Base-by-base conservation (phyloP, 1,140 invertebrate genomes). In the Trichomalopsis sarcophagae region DNA sequence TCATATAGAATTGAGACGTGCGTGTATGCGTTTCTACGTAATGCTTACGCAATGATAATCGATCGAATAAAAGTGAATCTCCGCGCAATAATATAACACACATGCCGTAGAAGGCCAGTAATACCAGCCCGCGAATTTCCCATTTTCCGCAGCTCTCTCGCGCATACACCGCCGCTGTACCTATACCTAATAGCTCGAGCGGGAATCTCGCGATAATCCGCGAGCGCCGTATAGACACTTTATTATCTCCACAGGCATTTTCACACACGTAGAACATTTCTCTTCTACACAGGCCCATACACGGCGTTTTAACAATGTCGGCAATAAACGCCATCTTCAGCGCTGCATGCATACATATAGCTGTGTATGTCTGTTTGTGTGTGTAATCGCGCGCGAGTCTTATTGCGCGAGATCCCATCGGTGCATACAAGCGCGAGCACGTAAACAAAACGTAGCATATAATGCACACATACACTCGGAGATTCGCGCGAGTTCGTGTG, bases 271-370 rank as follows among this genome's bases (percentile, higher is more conserved):
- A 6, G 71, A 75, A 23, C 81, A 74, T 77, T 83, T 83, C 82
- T 83, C 73, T 77, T 83, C 62, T 10, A 44, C 73, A 44, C 17
- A 11, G 40, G 40, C 55, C 6, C 21, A 6, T 55, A 62, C 2
- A 10, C 66, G 62, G 62, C 27, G 27, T 27, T 69, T 55, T 55
- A 73, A 73, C 68, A 66, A 80, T 66, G 69, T 80, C 40, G 68
- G 74, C 74, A 84, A 77, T 84, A 84, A 84, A 84, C 75, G 82
- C 82, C 82, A 77, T 84, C 82, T 33, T 69, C 50, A 21, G 75
- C 82, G 9, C 6, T n/a, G 27, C 30, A 36, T n/a, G 10, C 10
- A 62, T 62, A n/a, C 5, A 62, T n/a, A 27, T 66, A 75, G 30
- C 21, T 47, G 21, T 23, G 47, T 36, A 30, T 36, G 11, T 33